A percentile compares a stretch with the other conserved stretches of the same genome.
These are phyloP conservation scores for Tragelaphus buxtoni DNA, from an alignment of 2,113 vertebrate species.

Conservation along the genomic window DNA sequence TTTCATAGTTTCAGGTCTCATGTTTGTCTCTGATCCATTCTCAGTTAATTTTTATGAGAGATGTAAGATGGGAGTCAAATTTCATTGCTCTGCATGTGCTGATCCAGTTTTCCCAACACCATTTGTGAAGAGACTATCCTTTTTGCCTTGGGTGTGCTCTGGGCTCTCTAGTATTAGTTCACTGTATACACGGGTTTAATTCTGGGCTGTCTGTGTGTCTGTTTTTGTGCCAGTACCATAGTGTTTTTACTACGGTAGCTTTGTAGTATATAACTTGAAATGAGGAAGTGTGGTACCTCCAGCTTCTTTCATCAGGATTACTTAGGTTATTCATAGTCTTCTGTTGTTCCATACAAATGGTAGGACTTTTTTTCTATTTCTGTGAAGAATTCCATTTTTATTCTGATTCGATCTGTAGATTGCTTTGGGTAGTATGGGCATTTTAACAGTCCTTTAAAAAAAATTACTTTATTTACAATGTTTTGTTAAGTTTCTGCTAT, in stretches of 20 bases:
- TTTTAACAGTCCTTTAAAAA: neutral
- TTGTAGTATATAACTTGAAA: slow-evolving; percentile 4
- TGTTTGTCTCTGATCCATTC: neutral
- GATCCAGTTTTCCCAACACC: neutral
- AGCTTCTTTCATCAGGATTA: neutral
- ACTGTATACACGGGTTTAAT: neutral
- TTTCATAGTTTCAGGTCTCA: neutral
- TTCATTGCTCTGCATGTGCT: neutral
- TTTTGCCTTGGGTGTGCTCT: neutral
- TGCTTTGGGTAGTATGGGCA: neutral
- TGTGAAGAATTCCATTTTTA: neutral
- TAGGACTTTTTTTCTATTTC: neutral
- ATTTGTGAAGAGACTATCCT: neutral
- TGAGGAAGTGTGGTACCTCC: neutral
- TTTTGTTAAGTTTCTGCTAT: neutral
- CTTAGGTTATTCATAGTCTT: neutral
- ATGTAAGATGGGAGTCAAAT: neutral
- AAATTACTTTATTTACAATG: neutral
- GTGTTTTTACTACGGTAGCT: neutral
- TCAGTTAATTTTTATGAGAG: neutral
- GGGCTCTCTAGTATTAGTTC: neutral
- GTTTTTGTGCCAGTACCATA: neutral
- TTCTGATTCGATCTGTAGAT: neutral
- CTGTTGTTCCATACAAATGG: neutral
- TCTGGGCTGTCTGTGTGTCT: neutral